Evolutionary conservation across 2,113 vertebrate genomes (phyloP).

Genomic region (Columba livia): DNA sequence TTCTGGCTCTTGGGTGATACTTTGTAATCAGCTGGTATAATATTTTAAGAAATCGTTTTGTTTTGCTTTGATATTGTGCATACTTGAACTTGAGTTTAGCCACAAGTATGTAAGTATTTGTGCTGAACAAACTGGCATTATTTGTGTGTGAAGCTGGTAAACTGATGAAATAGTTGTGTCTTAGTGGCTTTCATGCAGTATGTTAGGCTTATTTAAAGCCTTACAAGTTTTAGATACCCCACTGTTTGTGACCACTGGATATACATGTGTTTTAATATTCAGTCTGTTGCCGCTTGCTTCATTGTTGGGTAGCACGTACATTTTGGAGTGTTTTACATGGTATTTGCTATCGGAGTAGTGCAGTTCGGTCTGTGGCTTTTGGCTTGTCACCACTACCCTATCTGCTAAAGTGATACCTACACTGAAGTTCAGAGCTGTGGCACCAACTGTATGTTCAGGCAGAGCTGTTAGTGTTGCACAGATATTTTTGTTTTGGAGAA

Average conservation of each 20-base stretch:
- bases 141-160: not conserved
- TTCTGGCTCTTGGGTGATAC: not conserved
- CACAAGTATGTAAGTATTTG: not conserved
- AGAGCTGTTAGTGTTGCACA: not conserved
- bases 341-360: not conserved
- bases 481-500: not conserved
- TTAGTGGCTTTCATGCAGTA: not conserved
- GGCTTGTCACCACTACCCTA: not conserved
- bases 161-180: not conserved
- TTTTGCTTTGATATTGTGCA: not conserved
- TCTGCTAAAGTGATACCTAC: not conserved
- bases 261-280: not conserved
- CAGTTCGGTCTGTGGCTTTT: not conserved
- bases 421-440: not conserved
- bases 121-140: not conserved
- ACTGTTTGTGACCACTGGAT: not conserved
- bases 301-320: rapidly evolving
- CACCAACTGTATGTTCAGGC: not conserved
- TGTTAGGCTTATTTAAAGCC: not conserved
- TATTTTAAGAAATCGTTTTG: not conserved
- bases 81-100: not conserved
- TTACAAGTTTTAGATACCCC: not conserved
- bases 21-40: not conserved
- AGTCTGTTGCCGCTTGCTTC: not conserved
- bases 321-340: not conserved